phyloP scores from a whole-genome alignment of 2,888 invertebrate species.

The Doris montereyensis region DNA sequence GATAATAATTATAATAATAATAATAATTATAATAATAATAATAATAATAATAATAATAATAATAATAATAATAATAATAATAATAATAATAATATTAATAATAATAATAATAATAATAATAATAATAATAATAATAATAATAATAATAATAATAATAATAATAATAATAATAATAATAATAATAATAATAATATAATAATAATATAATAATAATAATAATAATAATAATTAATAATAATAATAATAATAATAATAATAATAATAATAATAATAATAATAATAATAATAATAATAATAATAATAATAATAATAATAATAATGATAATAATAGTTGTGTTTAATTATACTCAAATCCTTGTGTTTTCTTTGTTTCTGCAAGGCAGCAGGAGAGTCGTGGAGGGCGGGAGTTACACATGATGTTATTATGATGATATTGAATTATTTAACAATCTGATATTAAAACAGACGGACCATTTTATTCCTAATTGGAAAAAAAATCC shows the following conservation, averaged over 20 bases:
- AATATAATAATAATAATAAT: background rate
- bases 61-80: background rate
- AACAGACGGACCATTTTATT: too few species aligned
- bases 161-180: background rate
- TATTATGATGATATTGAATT: too few species aligned
- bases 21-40: background rate
- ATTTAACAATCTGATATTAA: too few species aligned
- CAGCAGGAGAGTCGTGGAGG: too few species aligned
- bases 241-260: background rate
- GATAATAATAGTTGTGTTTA: background rate
- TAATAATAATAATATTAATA: background rate
- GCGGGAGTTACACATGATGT: too few species aligned
- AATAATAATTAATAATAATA: background rate
- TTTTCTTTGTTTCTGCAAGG: background rate
- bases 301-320: background rate
- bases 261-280: background rate
- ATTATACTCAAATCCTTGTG: too few species aligned
- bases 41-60: background rate
- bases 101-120: background rate
- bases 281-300: background rate
- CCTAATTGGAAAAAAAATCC: too few species aligned
- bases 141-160: background rate
- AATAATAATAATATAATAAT: background rate
- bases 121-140: background rate
- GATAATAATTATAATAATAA: background rate